Evolutionary conservation across 2,113 vertebrate species (phyloP), one percentile per base, ranked within the genome.

Genomic region (Eolophus roseicapilla): DNA sequence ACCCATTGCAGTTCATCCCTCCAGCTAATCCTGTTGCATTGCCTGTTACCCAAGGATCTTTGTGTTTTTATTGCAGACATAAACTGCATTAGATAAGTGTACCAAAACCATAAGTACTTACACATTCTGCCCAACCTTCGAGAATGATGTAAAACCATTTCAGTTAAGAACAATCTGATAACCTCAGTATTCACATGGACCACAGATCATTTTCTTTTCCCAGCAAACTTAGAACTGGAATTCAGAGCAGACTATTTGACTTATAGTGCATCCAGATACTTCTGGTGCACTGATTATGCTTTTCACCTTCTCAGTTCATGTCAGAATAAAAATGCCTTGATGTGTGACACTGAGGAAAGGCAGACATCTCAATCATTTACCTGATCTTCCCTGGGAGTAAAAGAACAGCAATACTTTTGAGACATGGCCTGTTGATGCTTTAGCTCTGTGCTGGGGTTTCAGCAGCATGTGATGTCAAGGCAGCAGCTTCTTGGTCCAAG

Each of bases 221-320:
- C 82, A 80, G 75, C 76, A 90, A 96, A 95, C 89, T 80, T 91
- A 76, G 81, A 90, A 94, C 95, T 86, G 84, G 96, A 92, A 96
- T 85, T 91, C 79, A 95, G 92, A 95, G 95, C 94, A 92, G 59
- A 46, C 81, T 95, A 91, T 96, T 73, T 97, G 94, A 94, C 90
- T 87, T 94, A 57, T 6, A 94, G 69, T 37, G 90, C 87, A 86
- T 55, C 91, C 91, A 90, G 73, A 83, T 90, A 95, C 92, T 95
- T 93, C 91, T 67, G 63, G 65, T 59, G 59, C 67, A 84, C 82
- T 95, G 91, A 95, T 98, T 96, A 88, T 27, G 82, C 73, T 91
- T 96, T 96, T 96, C 85, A 86, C 96, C 94, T 95, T 90, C 95
- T 94, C 74, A 13, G 94, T 83, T 95, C 82, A 17, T 68, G 47